Evolutionary conservation across 1,140 invertebrate genomes (phyloP).

Genomic region (Alviniconcha marisindica): DNA sequence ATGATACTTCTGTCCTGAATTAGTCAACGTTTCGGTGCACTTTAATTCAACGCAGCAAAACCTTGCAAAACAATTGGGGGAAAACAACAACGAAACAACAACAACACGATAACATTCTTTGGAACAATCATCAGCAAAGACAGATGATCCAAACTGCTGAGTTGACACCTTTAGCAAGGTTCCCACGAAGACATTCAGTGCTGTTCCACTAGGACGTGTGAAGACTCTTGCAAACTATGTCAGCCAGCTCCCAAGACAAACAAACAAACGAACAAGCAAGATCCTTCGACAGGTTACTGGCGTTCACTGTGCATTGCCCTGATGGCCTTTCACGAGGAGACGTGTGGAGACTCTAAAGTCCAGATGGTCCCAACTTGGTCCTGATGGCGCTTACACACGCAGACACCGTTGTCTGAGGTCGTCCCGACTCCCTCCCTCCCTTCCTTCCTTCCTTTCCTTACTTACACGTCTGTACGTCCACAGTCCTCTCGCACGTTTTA

Average conservation of each 20-base stretch:
- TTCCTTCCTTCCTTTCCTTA: slow-evolving; percentile 39
- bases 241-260: not conserved
- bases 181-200: not conserved
- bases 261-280: not conserved
- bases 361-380: not conserved
- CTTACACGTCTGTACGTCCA: slow-evolving; percentile 73
- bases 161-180: not conserved
- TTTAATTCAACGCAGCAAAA: too few relatives aligned
- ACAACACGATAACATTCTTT: not conserved
- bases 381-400: too few relatives aligned
- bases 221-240: too few relatives aligned
- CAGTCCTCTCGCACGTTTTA: slow-evolving; percentile 77
- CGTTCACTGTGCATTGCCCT: not conserved
- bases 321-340: not conserved
- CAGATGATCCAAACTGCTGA: not conserved
- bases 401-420: not conserved
- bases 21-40: too few relatives aligned
- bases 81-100: not conserved
- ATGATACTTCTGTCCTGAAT: too few relatives aligned
- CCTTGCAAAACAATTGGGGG: too few relatives aligned
- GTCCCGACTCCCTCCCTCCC: not conserved
- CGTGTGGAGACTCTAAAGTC: not conserved
- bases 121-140: not conserved
- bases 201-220: not conserved
- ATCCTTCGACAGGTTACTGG: not conserved